These are phyloP conservation scores for Leguminivora glycinivorella DNA, from an alignment of 1,140 invertebrate genomes.

Conservation along the genomic window DNA sequence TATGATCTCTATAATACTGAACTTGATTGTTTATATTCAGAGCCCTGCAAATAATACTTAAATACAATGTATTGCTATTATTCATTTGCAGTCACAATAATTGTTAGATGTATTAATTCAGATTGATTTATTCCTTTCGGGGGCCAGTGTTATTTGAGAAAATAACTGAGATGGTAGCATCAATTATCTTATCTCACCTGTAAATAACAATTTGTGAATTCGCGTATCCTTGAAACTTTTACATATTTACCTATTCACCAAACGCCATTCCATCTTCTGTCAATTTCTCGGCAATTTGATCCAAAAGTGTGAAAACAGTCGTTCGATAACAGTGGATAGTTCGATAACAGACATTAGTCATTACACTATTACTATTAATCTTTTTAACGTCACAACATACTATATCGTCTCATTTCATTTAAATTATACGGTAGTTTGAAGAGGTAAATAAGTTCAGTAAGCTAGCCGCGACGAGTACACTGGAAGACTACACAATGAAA, in stretches of 20 bases:
- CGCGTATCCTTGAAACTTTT: too few relatives aligned
- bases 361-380: not conserved
- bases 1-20: not conserved
- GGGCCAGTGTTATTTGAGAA: too few relatives aligned
- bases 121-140: too few relatives aligned
- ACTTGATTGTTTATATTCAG: not conserved
- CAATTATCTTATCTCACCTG: too few relatives aligned
- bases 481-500: conserved; percentile 14
- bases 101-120: too few relatives aligned
- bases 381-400: not conserved
- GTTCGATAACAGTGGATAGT: not conserved
- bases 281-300: too few relatives aligned
- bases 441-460: not conserved
- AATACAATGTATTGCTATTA: not conserved
- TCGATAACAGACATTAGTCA: not conserved
- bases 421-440: not conserved
- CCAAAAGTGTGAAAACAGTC: not conserved
- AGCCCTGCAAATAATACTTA: not conserved
- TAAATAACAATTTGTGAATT: too few relatives aligned
- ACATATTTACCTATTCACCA: too few relatives aligned
- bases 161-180: too few relatives aligned
- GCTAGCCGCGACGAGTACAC: conserved; percentile 5
- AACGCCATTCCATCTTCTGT: too few relatives aligned
- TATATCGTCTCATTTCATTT: not conserved
- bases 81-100: too few relatives aligned